phyloP scores from a whole-genome alignment of 1,140 invertebrate species.

The Fopius arisanus region DNA sequence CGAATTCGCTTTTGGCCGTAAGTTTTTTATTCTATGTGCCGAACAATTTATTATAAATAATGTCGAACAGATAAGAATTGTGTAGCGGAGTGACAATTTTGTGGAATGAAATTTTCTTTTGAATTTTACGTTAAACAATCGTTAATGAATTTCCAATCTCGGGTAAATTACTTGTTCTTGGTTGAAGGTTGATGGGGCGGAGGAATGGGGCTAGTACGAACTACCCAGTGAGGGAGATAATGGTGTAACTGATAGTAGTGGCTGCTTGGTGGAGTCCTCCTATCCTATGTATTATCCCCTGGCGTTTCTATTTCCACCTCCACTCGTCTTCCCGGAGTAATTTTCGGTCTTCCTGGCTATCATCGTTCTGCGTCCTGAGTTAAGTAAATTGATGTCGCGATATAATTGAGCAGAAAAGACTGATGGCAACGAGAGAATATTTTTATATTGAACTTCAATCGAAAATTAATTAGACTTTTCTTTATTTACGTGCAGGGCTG shows the following conservation, averaged over 20 bases:
- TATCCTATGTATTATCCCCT: conserved; percentile 35
- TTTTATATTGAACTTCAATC: neutral
- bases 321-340: conserved; percentile 51
- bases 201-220: neutral
- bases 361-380: conserved; percentile 16
- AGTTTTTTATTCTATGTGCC: too few species aligned
- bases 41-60: too few species aligned
- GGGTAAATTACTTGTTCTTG: neutral
- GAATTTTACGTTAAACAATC: too few species aligned
- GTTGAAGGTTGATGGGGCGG: neutral
- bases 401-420: neutral
- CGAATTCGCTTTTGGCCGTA: too few species aligned
- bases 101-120: too few species aligned
- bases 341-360: conserved; percentile 59
- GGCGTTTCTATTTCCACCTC: conserved; percentile 36
- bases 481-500: neutral
- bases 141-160: neutral
- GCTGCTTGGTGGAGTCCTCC: conserved; percentile 49
- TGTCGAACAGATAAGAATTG: too few species aligned
- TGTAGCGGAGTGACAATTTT: too few species aligned
- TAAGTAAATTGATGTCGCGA: conserved; percentile 2
- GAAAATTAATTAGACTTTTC: neutral
- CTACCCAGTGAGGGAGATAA: conserved; percentile 54
- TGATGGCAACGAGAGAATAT: neutral
- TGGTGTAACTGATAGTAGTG: conserved; percentile 63